A percentile compares a stretch with the other conserved stretches of the same genome.
Evolutionary conservation across 2,888 invertebrate species (phyloP).

Genomic region (Agrochola litura): DNA sequence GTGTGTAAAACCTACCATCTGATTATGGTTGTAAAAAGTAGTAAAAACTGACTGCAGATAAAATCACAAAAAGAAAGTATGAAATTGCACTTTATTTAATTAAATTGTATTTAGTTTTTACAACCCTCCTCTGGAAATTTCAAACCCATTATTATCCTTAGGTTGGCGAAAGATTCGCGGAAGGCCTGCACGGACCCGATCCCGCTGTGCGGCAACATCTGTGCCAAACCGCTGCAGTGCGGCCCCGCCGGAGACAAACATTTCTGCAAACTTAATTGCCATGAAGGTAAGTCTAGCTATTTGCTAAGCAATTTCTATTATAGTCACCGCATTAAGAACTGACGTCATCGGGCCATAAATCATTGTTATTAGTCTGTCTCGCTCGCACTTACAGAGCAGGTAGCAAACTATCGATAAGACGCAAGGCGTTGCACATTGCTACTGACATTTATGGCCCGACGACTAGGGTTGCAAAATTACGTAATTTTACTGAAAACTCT

Average conservation of each 20-base stretch:
- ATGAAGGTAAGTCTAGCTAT: constrained; percentile 83
- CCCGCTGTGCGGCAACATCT: constrained; percentile 94
- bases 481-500: no score
- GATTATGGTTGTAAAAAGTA: background rate
- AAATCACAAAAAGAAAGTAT: no score
- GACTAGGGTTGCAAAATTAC: no score
- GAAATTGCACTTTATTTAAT: background rate
- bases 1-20: background rate
- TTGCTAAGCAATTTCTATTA: background rate
- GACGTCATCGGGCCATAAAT: no score
- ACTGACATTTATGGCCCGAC: no score
- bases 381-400: no score
- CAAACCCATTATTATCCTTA: constrained; percentile 53
- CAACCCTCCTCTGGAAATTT: no score
- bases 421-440: no score
- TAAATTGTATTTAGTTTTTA: background rate
- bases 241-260: constrained; percentile 93
- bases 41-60: no score
- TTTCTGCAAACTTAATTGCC: constrained; percentile 92
- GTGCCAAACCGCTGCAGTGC: constrained; percentile 92
- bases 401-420: no score
- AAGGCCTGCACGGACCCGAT: constrained; percentile 95
- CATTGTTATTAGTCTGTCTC: no score
- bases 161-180: constrained; percentile 86
- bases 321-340: no score